phyloP scores from a whole-genome alignment of 2,888 invertebrate genomes.

The Cyrtodaria siliqua region DNA sequence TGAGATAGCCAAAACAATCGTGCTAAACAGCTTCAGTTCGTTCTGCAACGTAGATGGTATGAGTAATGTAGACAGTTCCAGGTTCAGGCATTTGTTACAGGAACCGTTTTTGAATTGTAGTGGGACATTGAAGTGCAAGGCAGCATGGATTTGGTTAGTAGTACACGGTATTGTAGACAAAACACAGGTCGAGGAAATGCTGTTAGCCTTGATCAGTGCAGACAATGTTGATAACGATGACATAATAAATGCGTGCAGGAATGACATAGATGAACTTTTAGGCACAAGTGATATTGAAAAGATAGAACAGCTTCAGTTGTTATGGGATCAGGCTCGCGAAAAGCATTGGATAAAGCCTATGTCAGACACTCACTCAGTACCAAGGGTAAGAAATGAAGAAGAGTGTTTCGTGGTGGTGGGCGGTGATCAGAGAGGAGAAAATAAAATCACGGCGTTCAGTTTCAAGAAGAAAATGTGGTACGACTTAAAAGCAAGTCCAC shows the following conservation, averaged over 20 bases:
- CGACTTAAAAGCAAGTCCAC: slow-evolving; percentile 2
- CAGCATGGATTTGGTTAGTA: slow-evolving; percentile 45
- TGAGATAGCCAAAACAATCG: slow-evolving; percentile 42
- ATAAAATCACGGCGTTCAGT: slow-evolving; percentile 33
- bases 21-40: slow-evolving; percentile 34
- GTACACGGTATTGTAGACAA: slow-evolving; percentile 12
- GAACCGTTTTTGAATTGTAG: slow-evolving; percentile 48
- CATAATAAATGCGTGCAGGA: slow-evolving; percentile 16
- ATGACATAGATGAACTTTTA: slow-evolving; percentile 9
- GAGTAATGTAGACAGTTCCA: slow-evolving; percentile 2
- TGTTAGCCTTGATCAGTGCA: slow-evolving; percentile 19
- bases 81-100: slow-evolving; percentile 22
- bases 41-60: slow-evolving; percentile 37
- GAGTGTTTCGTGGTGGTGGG: slow-evolving; percentile 44
- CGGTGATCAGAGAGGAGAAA: slow-evolving; percentile 29
- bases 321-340: slow-evolving; percentile 25
- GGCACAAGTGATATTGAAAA: neutral
- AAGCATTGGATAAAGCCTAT: slow-evolving; percentile 30
- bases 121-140: slow-evolving; percentile 37
- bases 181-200: slow-evolving; percentile 1
- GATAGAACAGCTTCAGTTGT: neutral
- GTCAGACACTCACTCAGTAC: too few species aligned
- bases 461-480: slow-evolving; percentile 48
- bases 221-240: slow-evolving; percentile 41
- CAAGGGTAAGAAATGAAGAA: neutral